phyloP scores from a whole-genome alignment of 2,888 invertebrate genomes.

The Aproaerema taeniolella region DNA sequence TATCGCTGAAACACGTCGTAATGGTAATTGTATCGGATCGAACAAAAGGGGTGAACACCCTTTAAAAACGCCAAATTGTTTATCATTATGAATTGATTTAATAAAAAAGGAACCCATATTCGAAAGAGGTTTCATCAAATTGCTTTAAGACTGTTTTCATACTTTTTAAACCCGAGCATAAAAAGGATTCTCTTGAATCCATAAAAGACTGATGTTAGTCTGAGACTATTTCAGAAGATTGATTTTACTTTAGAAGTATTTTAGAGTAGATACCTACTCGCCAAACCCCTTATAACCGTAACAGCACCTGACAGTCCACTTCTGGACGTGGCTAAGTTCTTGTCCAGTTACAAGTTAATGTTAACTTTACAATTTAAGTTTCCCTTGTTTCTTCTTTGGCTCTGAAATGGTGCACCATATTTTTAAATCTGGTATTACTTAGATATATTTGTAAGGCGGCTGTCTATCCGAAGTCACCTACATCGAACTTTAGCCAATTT shows the following conservation, averaged over 20 bases:
- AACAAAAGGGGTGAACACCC: too few species aligned
- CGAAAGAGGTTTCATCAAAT: too few species aligned
- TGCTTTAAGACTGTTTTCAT: conserved; percentile 25
- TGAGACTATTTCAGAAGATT: conserved; percentile 27
- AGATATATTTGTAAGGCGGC: too few species aligned
- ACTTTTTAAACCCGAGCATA: conserved; percentile 9
- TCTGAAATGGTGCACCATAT: neutral
- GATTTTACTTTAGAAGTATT: too few species aligned
- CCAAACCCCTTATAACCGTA: too few species aligned
- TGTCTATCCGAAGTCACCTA: too few species aligned
- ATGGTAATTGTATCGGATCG: neutral
- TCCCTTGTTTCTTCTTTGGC: neutral
- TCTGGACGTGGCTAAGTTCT: neutral
- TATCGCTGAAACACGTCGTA: neutral
- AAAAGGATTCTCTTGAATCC: conserved; percentile 27
- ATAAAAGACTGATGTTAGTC: conserved; percentile 61
- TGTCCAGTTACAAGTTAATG: neutral
- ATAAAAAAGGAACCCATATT: too few species aligned
- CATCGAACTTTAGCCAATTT: too few species aligned
- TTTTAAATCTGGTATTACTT: too few species aligned
- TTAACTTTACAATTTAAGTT: neutral
- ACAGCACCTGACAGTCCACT: neutral
- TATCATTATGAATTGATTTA: conserved; percentile 15
- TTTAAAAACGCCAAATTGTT: conserved; percentile 18
- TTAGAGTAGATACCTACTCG: too few species aligned